Evolutionary conservation across 1,140 invertebrate species (phyloP), one percentile per base, ranked within the genome.

Genomic region (Drosophila leontia): DNA sequence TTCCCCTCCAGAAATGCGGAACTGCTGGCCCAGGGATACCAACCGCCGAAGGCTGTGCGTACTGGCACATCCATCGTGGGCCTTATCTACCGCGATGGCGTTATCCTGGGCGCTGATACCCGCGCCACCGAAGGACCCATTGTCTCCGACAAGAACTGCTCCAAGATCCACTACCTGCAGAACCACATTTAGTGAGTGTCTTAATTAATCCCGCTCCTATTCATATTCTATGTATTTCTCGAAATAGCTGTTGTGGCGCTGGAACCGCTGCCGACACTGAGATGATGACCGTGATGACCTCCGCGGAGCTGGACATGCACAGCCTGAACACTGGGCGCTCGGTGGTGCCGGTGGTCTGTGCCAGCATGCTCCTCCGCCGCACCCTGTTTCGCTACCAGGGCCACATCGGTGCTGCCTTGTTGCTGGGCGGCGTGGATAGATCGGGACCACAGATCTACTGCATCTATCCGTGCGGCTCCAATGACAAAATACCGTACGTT

Each of bases 21-120:
- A 37, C 92, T 99, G 23, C 93, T 94, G 51, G 93, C 95, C 45
- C 96, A 97, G 93, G 98, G 98, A 1, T 96, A 96, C 76, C 94
- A 95, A 32, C 93, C 95, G 23, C 98, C 98, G 3, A 98, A 95
- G 93, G 96, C 97, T 8, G 95, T 94, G 19, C 99, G 99, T 94
- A 99, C 99, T 62, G 99, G 99, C 82, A 99, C 99, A n/a, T 99
- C 99, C 9, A 99, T 99, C 85, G 97, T 96, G 70, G 99, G 98
- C 15, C 95, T 98, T 19, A 95, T 98, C 53, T 99, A 95, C 90
- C 97, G 97, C 92, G 98, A 99, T 95, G 99, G 99, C 34, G 97
- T 99, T 51, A 96, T 99, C 79, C 94, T 99, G 74, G 99, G 99
- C 29, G 99, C 99, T 68, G 99, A 99, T 94, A 99, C 99, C 0